phyloP scores from a whole-genome alignment of 2,797 vertebrate genomes.

The Amphiprion clarkii region DNA sequence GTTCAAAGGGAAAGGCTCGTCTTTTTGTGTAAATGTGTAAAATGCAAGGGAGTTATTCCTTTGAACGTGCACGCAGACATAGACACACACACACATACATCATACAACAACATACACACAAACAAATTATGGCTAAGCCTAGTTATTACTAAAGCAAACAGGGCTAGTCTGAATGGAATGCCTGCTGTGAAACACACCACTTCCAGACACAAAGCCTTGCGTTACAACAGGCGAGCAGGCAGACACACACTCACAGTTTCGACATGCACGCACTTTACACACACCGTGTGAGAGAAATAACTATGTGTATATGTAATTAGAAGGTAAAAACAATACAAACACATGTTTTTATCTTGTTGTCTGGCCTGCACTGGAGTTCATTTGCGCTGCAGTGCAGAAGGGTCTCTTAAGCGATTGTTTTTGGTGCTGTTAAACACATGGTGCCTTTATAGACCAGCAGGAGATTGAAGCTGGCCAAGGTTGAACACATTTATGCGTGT shows the following conservation, averaged over 20 bases:
- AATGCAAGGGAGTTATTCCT: slow-evolving; percentile 46
- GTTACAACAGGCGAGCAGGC: slow-evolving; percentile 49
- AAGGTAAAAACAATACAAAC: slow-evolving; percentile 80
- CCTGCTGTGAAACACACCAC: slow-evolving; percentile 71
- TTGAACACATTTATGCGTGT: slow-evolving; percentile 32
- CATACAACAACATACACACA: slow-evolving; percentile 52
- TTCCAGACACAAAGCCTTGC: slow-evolving; percentile 70
- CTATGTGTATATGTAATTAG: slow-evolving; percentile 82
- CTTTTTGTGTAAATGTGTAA: slow-evolving; percentile 57
- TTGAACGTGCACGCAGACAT: slow-evolving; percentile 41
- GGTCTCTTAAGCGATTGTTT: slow-evolving; percentile 65
- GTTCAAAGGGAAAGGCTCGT: slow-evolving; percentile 51
- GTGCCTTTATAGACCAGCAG: slow-evolving; percentile 37
- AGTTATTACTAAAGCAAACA: slow-evolving; percentile 79
- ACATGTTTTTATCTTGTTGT: slow-evolving; percentile 79
- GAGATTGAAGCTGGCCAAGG: slow-evolving; percentile 33
- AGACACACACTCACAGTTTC: slow-evolving; percentile 21
- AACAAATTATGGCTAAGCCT: slow-evolving; percentile 74
- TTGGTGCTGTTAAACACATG: slow-evolving; percentile 75
- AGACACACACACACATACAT: slow-evolving; percentile 37
- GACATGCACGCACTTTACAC: slow-evolving; percentile 44
- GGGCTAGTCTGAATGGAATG: slow-evolving; percentile 71
- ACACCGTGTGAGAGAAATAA: slow-evolving; percentile 68
- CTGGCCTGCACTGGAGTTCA: slow-evolving; percentile 66
- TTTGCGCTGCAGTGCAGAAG: slow-evolving; percentile 65